Percentiles rank a stretch among this genome's conserved stretches.
phyloP scores from a whole-genome alignment of 92 coral and sea anemone genomes.

The Epizoanthus illoricatus region DNA sequence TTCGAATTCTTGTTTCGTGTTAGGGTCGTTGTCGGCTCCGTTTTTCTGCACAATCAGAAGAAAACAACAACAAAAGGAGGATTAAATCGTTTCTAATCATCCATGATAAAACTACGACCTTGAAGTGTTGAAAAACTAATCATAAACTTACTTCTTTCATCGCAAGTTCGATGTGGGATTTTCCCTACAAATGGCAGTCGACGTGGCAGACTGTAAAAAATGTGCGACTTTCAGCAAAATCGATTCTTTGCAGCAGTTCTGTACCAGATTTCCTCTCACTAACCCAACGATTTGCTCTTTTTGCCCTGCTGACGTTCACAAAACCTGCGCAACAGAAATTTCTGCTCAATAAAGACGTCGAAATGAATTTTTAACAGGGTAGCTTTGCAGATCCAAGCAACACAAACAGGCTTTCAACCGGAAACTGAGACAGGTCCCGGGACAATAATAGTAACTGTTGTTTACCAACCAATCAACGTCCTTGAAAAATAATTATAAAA shows the following conservation, averaged over 20 bases:
- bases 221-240: not conserved
- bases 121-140: not conserved
- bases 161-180: conserved; percentile 40
- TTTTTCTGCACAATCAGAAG: conserved; percentile 23
- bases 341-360: conserved; percentile 9
- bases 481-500: not conserved
- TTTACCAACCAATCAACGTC: conserved; percentile 31
- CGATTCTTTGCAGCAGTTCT: not conserved
- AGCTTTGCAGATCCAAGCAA: conserved; percentile 41
- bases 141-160: conserved; percentile 68
- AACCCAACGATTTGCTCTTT: not conserved
- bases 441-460: conserved; percentile 24
- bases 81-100: not conserved
- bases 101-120: conserved; percentile 6
- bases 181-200: conserved; percentile 25
- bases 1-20: conserved; percentile 29
- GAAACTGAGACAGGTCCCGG: conserved; percentile 46
- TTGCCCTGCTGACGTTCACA: not conserved
- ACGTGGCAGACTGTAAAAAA: conserved; percentile 37
- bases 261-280: not conserved
- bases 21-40: conserved; percentile 27
- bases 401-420: conserved; percentile 48
- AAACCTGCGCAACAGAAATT: conserved; percentile 10
- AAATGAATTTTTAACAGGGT: conserved; percentile 41
- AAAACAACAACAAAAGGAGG: not conserved